Conservation (phyloP, 2,888 invertebrate species). For the Graphium colonna region DNA sequence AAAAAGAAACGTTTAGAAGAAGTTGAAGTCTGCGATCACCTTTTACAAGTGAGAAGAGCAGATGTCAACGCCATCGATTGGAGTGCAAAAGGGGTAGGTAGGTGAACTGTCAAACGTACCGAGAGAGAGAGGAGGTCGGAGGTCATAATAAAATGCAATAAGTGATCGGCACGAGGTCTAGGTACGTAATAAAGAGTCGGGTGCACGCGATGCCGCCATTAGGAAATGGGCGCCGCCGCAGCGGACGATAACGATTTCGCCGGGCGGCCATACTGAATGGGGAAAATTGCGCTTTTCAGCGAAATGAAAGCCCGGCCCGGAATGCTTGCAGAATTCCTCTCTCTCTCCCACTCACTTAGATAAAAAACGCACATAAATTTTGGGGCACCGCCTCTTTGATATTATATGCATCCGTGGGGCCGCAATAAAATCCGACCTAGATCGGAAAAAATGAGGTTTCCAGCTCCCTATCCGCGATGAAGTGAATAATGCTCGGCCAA, state of each 20-base stretch:
- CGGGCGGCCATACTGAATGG: slow-evolving; percentile 67
- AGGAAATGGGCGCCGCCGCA: slow-evolving; percentile 69
- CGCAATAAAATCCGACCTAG: slow-evolving; percentile 44
- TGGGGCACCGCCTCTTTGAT: slow-evolving; percentile 35
- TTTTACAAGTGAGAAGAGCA: too few species aligned
- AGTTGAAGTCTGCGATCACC: too few species aligned
- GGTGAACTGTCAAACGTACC: too few species aligned
- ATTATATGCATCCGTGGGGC: slow-evolving; percentile 48
- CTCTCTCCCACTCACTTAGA: slow-evolving; percentile 41
- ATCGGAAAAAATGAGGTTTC: slow-evolving; percentile 24
- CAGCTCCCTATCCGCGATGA: slow-evolving; percentile 18
- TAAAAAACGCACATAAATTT: slow-evolving; percentile 49
- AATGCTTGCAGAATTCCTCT: slow-evolving; percentile 54
- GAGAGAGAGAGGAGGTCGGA: slow-evolving; percentile 22
- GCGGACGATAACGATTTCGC: slow-evolving; percentile 72
- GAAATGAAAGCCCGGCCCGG: slow-evolving; percentile 59
- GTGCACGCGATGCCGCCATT: slow-evolving; percentile 74
- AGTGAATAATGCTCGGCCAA: too few species aligned
- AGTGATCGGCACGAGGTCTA: slow-evolving; percentile 36
- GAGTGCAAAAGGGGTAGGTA: too few species aligned
- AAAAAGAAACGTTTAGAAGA: too few species aligned
- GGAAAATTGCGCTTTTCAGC: slow-evolving; percentile 76
- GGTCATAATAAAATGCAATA: slow-evolving; percentile 38
- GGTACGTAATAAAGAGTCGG: slow-evolving; percentile 58
- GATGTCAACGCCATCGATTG: too few species aligned